Conservation (phyloP, 1,140 invertebrate species). For the Xylocopa sonorina region DNA sequence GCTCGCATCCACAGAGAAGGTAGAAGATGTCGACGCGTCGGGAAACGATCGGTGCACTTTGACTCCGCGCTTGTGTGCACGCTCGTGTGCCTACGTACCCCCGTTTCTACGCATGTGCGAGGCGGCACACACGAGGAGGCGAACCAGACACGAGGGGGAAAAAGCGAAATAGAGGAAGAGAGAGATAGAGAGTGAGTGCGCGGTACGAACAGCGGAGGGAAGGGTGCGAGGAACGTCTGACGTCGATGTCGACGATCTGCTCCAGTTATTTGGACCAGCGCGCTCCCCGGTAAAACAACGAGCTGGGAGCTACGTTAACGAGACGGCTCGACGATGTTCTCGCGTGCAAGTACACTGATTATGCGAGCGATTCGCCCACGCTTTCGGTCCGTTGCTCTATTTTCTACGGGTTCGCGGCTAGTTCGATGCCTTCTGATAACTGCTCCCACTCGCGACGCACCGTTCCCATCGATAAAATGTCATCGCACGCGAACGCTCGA, state of each 20-base stretch:
- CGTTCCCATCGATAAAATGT: slow-evolving; percentile 41
- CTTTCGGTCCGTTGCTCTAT: slow-evolving; percentile 43
- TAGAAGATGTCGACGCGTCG: slow-evolving; percentile 4
- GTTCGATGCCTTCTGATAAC: slow-evolving; percentile 30
- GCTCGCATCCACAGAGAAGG: slow-evolving; percentile 12
- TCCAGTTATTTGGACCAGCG: slow-evolving; percentile 65
- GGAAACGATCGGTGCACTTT: slow-evolving; percentile 52
- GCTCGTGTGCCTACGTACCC: not conserved
- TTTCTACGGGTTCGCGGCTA: slow-evolving; percentile 52
- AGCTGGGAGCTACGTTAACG: slow-evolving; percentile 65
- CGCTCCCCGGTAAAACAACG: slow-evolving; percentile 52
- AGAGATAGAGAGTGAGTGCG: too few species aligned
- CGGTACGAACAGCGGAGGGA: not conserved
- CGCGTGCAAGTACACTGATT: slow-evolving; percentile 12
- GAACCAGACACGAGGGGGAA: not conserved
- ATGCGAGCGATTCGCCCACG: slow-evolving; percentile 41
- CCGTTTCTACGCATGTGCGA: slow-evolving; percentile 25
- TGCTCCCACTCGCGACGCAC: slow-evolving; percentile 37
- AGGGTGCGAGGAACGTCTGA: slow-evolving; percentile 13
- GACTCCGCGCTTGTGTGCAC: not conserved
- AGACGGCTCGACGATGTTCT: slow-evolving; percentile 51
- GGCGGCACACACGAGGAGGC: not conserved
- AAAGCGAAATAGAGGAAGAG: not conserved
- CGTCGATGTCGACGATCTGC: slow-evolving; percentile 47
- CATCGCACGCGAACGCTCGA: slow-evolving; percentile 25